phyloP scores from a whole-genome alignment of 2,113 vertebrate genomes.

The Eulacestoma nigropectus region DNA sequence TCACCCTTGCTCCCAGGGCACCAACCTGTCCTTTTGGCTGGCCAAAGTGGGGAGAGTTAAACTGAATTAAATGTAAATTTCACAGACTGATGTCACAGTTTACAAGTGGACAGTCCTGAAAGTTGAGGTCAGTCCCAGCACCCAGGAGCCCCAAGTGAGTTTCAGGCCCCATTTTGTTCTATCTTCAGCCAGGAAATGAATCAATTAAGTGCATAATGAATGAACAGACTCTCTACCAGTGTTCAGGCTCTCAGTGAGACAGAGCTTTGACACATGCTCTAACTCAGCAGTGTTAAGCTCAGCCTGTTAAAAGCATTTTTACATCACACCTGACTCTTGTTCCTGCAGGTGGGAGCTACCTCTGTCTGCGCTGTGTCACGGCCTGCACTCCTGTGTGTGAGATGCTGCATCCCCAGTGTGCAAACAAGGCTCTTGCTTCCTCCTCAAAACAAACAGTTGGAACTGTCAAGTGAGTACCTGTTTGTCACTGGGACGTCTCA shows the following conservation, averaged over 20 bases:
- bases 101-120: background rate
- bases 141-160: background rate
- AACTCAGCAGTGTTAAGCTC: background rate
- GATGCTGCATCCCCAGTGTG: background rate
- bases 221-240: background rate
- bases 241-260: background rate
- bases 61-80: background rate
- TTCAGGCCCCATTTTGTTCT: background rate
- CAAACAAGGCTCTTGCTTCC: background rate
- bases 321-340: background rate
- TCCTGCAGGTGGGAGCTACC: background rate
- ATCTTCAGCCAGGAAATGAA: background rate
- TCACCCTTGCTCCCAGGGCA: background rate
- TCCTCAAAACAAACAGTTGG: background rate
- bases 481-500: constrained; percentile 5
- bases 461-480: constrained; percentile 10
- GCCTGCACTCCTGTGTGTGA: background rate
- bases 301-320: background rate
- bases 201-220: background rate
- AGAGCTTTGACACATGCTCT: background rate
- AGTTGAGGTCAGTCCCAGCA: background rate
- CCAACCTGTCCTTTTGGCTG: background rate
- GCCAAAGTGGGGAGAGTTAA: background rate
- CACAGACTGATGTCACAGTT: background rate
- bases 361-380: background rate